Evolutionary conservation across 2,113 vertebrate species (phyloP).

Genomic region (Pterophyllum scalare): DNA sequence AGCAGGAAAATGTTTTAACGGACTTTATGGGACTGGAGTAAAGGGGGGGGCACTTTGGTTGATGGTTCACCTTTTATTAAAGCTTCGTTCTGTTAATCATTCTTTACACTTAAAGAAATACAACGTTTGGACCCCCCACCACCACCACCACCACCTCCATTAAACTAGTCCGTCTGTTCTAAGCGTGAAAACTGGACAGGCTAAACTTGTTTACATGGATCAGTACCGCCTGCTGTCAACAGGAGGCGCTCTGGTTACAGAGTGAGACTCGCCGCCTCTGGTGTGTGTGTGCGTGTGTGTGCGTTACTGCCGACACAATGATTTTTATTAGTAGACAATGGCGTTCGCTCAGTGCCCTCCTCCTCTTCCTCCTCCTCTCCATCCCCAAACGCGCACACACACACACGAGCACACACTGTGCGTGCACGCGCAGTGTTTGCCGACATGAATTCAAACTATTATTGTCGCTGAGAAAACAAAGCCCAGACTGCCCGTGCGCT

Average conservation of each 20-base stretch:
- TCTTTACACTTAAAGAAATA: too few relatives aligned
- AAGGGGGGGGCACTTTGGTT: too few relatives aligned
- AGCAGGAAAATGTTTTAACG: too few relatives aligned
- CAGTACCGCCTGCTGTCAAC: too few relatives aligned
- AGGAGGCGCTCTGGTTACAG: too few relatives aligned
- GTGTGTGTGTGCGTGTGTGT: constrained; percentile 7
- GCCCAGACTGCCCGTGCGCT: constrained; percentile 25
- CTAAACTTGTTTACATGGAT: not conserved
- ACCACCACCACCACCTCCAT: not conserved
- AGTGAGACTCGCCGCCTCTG: too few relatives aligned
- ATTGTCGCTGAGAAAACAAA: constrained; percentile 67
- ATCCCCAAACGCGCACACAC: not conserved
- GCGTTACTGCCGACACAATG: constrained; percentile 7
- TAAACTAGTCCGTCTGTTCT: not conserved
- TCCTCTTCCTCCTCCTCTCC: not conserved
- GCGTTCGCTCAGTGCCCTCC: not conserved
- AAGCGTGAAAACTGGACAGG: not conserved
- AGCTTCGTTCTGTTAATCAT: too few relatives aligned
- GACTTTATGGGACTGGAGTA: too few relatives aligned
- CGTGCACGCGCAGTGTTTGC: constrained; percentile 67
- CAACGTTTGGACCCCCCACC: not conserved
- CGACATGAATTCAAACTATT: constrained; percentile 63
- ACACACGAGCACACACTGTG: not conserved
- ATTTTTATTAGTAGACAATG: constrained; percentile 53
- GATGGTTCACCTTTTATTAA: too few relatives aligned